Evolutionary conservation across 2,888 invertebrate species (phyloP).

Genomic region (Scaptomyza polygonia): DNA sequence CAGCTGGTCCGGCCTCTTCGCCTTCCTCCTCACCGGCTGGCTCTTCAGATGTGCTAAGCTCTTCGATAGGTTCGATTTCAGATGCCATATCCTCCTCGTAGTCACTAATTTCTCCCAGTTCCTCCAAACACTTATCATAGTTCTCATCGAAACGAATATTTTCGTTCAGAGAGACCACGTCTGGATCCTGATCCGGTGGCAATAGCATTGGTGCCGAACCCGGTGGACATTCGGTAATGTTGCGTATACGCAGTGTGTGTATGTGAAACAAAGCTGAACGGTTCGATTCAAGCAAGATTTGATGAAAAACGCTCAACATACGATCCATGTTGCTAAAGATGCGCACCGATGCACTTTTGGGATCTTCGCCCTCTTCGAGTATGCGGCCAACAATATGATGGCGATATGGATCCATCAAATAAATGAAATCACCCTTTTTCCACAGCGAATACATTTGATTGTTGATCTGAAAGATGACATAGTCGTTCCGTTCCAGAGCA

Average conservation of each 20-base stretch:
- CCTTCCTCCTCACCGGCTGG: slow-evolving; percentile 72
- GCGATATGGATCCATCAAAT: slow-evolving; percentile 82
- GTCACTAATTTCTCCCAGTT: slow-evolving; percentile 74
- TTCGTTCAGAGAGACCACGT: slow-evolving; percentile 75
- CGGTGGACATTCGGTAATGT: slow-evolving; percentile 63
- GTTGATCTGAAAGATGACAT: slow-evolving; percentile 81
- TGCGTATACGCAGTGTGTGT: slow-evolving; percentile 67
- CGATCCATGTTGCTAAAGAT: slow-evolving; percentile 80
- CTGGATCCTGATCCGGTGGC: slow-evolving; percentile 62
- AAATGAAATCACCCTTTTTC: slow-evolving; percentile 78
- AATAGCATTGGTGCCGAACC: slow-evolving; percentile 65
- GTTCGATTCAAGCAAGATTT: slow-evolving; percentile 79
- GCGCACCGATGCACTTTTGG: slow-evolving; percentile 74
- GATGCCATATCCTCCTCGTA: slow-evolving; percentile 77
- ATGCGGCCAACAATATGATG: slow-evolving; percentile 76
- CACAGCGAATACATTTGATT: slow-evolving; percentile 81
- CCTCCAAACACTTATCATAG: slow-evolving; percentile 71
- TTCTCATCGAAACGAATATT: slow-evolving; percentile 76
- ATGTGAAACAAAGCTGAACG: slow-evolving; percentile 75
- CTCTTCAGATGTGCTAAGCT: slow-evolving; percentile 69
- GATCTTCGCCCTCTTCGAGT: slow-evolving; percentile 63
- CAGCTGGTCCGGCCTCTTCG: slow-evolving; percentile 54
- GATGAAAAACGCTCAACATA: slow-evolving; percentile 77
- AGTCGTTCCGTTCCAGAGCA: slow-evolving; percentile 62
- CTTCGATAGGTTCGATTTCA: slow-evolving; percentile 69